These are phyloP conservation scores for Amia ocellicauda DNA, from an alignment of 2,113 vertebrate species.

Conservation along the genomic window DNA sequence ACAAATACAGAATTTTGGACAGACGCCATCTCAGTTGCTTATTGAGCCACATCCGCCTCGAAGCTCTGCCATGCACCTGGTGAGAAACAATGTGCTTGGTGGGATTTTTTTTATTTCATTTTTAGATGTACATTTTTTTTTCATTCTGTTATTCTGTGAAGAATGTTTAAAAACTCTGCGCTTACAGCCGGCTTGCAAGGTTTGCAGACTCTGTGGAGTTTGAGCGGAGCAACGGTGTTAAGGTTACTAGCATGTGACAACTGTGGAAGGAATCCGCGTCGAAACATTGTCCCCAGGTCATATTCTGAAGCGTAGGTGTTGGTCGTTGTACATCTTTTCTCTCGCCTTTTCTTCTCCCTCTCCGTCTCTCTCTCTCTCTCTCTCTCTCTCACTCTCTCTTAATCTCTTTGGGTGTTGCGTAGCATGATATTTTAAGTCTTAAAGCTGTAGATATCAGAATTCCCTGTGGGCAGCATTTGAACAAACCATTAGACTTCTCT, in stretches of 20 bases:
- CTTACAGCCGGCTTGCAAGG: background rate
- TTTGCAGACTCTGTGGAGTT: background rate
- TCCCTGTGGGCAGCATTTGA: no score
- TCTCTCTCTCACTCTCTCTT: constrained; percentile 27
- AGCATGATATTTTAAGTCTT: no score
- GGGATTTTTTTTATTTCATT: constrained; percentile 42
- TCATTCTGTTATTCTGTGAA: background rate
- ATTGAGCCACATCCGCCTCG: constrained; percentile 99
- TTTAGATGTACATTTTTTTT: constrained; percentile 5
- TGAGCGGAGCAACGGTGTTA: background rate
- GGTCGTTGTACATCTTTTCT: constrained; percentile 17
- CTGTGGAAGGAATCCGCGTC: background rate
- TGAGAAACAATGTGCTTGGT: constrained; percentile 70
- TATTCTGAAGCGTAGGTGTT: background rate
- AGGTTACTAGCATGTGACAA: constrained; percentile 1
- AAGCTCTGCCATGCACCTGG: constrained; percentile 99
- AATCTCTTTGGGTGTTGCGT: background rate
- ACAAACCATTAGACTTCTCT: no score
- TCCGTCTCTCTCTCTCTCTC: background rate
- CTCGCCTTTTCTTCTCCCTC: constrained; percentile 10
- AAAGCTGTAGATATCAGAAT: no score
- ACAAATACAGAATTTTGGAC: constrained; percentile 97
- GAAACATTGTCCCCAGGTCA: background rate
- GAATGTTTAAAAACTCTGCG: background rate
- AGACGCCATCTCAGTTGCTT: constrained; percentile 99